Conservation (phyloP, 1,140 invertebrate genomes). For the Meloidogyne chitwoodi region DNA sequence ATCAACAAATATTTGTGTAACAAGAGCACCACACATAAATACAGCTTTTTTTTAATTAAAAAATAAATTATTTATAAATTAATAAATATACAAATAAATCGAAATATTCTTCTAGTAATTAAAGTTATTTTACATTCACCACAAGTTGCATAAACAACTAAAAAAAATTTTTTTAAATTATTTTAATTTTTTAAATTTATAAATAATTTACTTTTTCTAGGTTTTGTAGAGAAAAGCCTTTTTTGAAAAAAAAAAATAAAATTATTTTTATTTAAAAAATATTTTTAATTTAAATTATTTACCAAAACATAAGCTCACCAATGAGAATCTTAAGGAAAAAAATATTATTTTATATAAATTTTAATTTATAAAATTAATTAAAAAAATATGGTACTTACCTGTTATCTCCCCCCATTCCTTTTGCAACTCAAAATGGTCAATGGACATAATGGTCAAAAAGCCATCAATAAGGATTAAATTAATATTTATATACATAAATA, state of each 20-base stretch:
- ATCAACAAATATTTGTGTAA: slow-evolving; percentile 59
- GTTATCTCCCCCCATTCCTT: too few species aligned
- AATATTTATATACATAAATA: too few species aligned
- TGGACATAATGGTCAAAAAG: too few species aligned
- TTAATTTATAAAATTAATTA: neutral
- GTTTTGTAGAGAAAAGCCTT: slow-evolving; percentile 58
- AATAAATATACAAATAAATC: slow-evolving; percentile 47
- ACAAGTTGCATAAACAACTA: slow-evolving; percentile 49
- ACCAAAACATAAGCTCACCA: slow-evolving; percentile 59
- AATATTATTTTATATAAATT: neutral
- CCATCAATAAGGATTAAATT: too few species aligned
- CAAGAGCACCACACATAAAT: slow-evolving; percentile 56
- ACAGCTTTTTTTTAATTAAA: slow-evolving; percentile 40
- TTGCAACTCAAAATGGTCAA: too few species aligned
- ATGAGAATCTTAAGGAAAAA: slow-evolving; percentile 52
- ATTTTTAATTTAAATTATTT: neutral
- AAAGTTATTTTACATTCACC: slow-evolving; percentile 55
- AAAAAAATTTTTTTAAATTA: slow-evolving; percentile 1
- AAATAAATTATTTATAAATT: neutral
- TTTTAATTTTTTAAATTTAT: neutral
- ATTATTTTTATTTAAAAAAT: too few species aligned
- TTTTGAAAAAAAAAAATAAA: neutral
- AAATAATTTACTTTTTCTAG: slow-evolving; percentile 39
- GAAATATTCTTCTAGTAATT: slow-evolving; percentile 54
- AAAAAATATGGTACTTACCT: neutral